Base-by-base conservation (phyloP, 2,797 vertebrate genomes). In the Enteromius treurensis region DNA sequence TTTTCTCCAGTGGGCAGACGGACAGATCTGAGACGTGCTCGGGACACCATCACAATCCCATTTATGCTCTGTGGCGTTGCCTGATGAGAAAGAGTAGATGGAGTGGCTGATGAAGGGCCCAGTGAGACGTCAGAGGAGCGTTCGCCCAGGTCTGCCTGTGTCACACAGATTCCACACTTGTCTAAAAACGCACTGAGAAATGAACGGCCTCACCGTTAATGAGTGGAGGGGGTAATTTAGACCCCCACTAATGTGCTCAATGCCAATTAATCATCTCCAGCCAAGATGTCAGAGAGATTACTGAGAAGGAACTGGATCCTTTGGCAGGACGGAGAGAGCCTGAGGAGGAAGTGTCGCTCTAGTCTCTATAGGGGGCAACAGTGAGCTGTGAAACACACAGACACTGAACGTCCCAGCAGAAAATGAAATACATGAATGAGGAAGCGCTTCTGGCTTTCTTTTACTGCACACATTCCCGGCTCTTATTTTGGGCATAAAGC, bases 331-430 rank as follows among this genome's bases (percentile, higher is more conserved):
- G 19, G 67, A 60, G 71, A 76, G 71, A 81, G 60, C 80, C 74
- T 42, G 65, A 26, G 67, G 64, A 34, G 71, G 75, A 68, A 70
- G 42, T 85, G 77, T 55, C 29, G 8, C 80, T 71, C 14, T 85
- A 87, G 60, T 82, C 92, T 93, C 94, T 94, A 93, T 90, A 95
- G 95, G 93, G 93, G 95, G 94, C 94, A 94, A 93, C 88, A 89
- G 89, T 92, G 93, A 93, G 93, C 94, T 92, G 89, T 10, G 81
- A n/a, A 93, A 77, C 40, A 64, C 21, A 69, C 34, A 80, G n/a
- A 65, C 60, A 60, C 49, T 29, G n/a, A 68, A 40, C 32, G 55
- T 80, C 40, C 49, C 81, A 34, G 40, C 15, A 75, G 81, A 80
- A 75, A 79, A 69, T 74, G 69, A 68, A 86, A 77, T 64, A 40